Base-by-base conservation (phyloP, 2,888 invertebrate species). In the Sisyra terminalis region DNA sequence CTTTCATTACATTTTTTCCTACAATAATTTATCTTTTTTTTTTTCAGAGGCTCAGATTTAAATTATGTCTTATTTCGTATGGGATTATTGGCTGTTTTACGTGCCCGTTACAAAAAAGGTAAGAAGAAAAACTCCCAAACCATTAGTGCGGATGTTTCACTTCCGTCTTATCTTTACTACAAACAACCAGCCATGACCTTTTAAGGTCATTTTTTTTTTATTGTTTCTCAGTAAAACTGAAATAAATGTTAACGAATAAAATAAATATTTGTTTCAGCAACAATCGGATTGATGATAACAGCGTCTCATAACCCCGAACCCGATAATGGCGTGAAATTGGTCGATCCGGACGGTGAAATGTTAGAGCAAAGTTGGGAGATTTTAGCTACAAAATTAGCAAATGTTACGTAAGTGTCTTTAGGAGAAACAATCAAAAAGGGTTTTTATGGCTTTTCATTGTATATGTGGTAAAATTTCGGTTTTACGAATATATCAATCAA, bases 211-310 rank as follows among this genome's bases (percentile, higher is more conserved):
- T 24, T 24, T 24, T 7, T 24, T 5, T 24, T 24, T 7, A 7
- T n/a, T 24, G 7, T 24, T 24, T 24, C 24, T 24, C 5, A 24
- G 24, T 7, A 24, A 5, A 24, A n/a, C n/a, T 24, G 24, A 24
- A 24, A 7, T 5, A n/a, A n/a, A n/a, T n/a, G n/a, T n/a, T n/a
- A 24, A 24, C 24, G 24, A 24, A 24, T 24, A 7, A 24, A 24
- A 5, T 24, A 24, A 34, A 34, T 14, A 8, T 35, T 15, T 35
- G 43, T 48, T 57, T 44, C 65, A 66, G 80, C 80, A 54, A 73
- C 80, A 29, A 81, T 94, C 56, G 98, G 98, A 35, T 75, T 96
- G n/a, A 97, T 99, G 97, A 90, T 99, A 51, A 99, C 98, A 1
- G 98, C 98, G 0, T 97, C 97, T 1, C 98, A 99, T 60, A 99